Percentiles rank a stretch among this genome's conserved stretches.
Conservation (phyloP, 2,113 vertebrate genomes). For the Sapayoa aenigma region DNA sequence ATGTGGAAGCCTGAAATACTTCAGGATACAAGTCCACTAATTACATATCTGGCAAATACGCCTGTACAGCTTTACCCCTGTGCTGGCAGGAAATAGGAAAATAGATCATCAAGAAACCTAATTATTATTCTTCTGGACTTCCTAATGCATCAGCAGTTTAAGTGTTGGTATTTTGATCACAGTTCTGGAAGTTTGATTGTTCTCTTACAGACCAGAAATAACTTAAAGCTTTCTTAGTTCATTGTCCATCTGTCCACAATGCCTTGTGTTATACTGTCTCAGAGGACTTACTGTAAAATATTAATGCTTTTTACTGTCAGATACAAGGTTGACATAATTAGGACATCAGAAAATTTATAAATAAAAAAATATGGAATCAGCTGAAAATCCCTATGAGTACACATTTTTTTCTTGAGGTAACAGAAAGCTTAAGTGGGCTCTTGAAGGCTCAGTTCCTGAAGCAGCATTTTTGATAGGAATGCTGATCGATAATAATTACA, state of each 20-base stretch:
- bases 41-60: slow-evolving; percentile 9
- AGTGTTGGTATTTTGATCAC: slow-evolving; percentile 7
- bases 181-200: background rate
- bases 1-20: slow-evolving; percentile 14
- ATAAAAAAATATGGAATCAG: background rate
- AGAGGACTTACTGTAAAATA: background rate
- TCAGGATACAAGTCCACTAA: slow-evolving; percentile 32
- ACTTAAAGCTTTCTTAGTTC: background rate
- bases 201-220: background rate
- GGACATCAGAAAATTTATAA: background rate
- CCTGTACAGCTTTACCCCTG: slow-evolving; percentile 9
- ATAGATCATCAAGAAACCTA: slow-evolving; percentile 19
- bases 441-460: background rate
- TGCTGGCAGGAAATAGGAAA: slow-evolving; percentile 29
- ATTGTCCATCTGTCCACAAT: background rate
- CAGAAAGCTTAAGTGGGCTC: background rate
- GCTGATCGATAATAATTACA: background rate
- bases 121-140: slow-evolving; percentile 6
- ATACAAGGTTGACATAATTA: background rate
- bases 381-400: background rate
- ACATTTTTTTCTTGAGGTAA: background rate
- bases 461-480: background rate
- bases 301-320: background rate
- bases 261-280: background rate
- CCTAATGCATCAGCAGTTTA: background rate